Evolutionary conservation across 2,113 vertebrate species (phyloP).

Genomic region (Otus sunia): DNA sequence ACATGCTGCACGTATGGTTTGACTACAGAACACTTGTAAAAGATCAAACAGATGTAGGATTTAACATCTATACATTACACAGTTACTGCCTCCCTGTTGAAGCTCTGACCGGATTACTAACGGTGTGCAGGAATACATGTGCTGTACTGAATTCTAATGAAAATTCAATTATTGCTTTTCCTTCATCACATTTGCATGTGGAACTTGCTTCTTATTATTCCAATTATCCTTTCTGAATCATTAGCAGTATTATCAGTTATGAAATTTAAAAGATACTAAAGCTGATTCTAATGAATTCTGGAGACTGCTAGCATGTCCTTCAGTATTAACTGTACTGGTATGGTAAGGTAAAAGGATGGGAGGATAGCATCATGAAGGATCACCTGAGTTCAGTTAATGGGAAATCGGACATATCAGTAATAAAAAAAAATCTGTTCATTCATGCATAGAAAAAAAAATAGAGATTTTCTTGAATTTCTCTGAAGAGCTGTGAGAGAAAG

Average conservation of each 20-base stretch:
- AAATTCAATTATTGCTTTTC: not conserved
- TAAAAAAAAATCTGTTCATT: not conserved
- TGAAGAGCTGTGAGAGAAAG: not conserved
- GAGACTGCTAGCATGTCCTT: not conserved
- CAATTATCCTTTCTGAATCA: not conserved
- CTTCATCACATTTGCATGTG: not conserved
- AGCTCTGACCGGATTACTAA: not conserved
- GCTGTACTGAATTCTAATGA: not conserved
- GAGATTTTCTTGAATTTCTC: not conserved
- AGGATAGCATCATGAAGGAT: not conserved
- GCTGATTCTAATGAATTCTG: not conserved
- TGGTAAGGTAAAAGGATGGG: not conserved
- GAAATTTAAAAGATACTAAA: not conserved
- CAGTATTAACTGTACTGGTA: not conserved
- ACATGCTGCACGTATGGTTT: not conserved
- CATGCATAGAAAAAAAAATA: not conserved
- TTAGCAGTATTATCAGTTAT: not conserved
- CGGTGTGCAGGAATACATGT: fast-evolving
- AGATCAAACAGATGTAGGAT: not conserved
- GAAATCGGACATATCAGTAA: not conserved
- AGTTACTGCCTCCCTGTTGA: not conserved
- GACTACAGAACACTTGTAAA: not conserved
- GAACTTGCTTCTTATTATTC: not conserved
- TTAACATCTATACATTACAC: not conserved
- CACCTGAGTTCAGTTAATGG: not conserved